phyloP scores from a whole-genome alignment of 2,113 vertebrate genomes.

The Apus apus region DNA sequence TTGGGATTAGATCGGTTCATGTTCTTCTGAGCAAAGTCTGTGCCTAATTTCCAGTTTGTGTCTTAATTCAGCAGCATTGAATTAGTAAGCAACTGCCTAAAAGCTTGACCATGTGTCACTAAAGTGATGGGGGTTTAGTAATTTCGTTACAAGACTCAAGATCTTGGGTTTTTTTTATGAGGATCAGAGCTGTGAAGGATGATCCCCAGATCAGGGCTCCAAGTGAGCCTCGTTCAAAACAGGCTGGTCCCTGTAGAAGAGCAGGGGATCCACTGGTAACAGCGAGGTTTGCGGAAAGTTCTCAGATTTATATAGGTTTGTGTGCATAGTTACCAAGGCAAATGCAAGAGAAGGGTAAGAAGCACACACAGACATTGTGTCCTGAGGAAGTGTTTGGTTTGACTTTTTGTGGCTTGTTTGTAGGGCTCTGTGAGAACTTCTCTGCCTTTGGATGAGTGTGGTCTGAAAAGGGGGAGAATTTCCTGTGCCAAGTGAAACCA shows the following conservation, averaged over 20 bases:
- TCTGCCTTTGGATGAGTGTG: neutral
- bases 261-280: neutral
- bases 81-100: neutral
- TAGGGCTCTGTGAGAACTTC: neutral
- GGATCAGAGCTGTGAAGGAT: neutral
- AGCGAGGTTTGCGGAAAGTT: neutral
- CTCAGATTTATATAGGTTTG: neutral
- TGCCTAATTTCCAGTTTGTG: neutral
- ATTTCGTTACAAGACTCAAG: neutral
- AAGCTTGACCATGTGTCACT: accelerated
- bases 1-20: neutral
- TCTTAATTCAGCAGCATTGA: neutral
- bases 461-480: neutral
- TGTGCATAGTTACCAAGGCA: neutral
- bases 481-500: neutral
- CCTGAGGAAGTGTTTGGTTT: neutral
- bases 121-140: neutral
- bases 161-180: neutral
- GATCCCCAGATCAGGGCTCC: neutral
- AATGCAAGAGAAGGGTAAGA: neutral
- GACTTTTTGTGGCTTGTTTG: neutral
- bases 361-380: neutral
- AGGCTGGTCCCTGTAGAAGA: neutral
- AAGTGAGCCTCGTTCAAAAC: neutral
- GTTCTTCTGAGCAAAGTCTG: neutral